Evolutionary conservation across 2,113 vertebrate species (phyloP).

Genomic region (Esox niger): DNA sequence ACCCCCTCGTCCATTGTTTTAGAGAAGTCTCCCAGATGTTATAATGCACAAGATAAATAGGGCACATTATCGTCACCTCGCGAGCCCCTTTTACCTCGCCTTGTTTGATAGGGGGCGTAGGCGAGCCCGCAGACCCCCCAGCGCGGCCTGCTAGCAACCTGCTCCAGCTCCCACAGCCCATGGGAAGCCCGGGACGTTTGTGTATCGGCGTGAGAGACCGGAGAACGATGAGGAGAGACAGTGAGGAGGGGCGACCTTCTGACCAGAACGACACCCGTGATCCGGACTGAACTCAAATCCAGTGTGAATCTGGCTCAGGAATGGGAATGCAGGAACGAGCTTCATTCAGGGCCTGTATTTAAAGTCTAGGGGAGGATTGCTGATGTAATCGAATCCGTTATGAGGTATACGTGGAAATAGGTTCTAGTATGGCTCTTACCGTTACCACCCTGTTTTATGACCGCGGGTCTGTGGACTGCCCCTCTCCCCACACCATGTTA

Average conservation of each 20-base stretch:
- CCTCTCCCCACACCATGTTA: not conserved
- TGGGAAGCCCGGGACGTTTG: conserved; percentile 43
- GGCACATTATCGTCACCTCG: conserved; percentile 58
- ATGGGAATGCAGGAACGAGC: too few species aligned
- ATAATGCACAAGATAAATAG: conserved; percentile 69
- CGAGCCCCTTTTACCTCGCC: conserved; percentile 59
- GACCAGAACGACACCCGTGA: too few species aligned
- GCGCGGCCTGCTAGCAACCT: not conserved
- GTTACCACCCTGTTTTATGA: too few species aligned
- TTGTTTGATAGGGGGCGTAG: conserved; percentile 43
- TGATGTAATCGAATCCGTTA: too few species aligned
- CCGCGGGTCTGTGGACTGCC: not conserved
- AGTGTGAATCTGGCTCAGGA: too few species aligned
- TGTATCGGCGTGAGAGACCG: not conserved
- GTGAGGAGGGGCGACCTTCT: too few species aligned
- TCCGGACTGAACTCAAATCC: too few species aligned
- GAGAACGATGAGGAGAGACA: too few species aligned
- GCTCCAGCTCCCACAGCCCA: conserved; percentile 43
- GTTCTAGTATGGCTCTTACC: too few species aligned
- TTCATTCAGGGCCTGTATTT: too few species aligned
- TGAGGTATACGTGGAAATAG: too few species aligned
- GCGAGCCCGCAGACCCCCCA: conserved; percentile 53
- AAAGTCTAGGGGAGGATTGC: too few species aligned
- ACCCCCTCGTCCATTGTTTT: conserved; percentile 73
- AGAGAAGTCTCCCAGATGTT: conserved; percentile 79